These are phyloP conservation scores for Thunnus maccoyii DNA, from an alignment of 2,113 vertebrate species.

Conservation along the genomic window DNA sequence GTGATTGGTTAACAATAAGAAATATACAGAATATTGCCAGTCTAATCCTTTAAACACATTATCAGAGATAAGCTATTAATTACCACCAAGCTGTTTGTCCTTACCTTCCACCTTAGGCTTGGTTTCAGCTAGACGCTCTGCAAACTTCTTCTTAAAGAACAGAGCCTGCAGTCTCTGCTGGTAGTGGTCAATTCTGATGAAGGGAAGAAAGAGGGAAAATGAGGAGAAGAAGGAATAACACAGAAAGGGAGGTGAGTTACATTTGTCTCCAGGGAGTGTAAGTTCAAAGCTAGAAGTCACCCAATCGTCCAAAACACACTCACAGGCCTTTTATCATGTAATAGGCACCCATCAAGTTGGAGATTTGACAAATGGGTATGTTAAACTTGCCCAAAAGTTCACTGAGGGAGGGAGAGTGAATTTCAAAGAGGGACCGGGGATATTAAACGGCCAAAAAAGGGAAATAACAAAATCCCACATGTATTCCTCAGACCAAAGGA, in stretches of 20 bases:
- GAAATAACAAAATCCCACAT: slow-evolving; percentile 41
- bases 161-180: slow-evolving; percentile 95
- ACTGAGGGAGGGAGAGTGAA: background rate
- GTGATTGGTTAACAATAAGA: background rate
- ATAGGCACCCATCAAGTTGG: slow-evolving; percentile 29
- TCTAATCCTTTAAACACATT: background rate
- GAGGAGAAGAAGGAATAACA: background rate
- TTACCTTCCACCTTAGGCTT: slow-evolving; percentile 96
- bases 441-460: slow-evolving; percentile 56
- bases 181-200: slow-evolving; percentile 93
- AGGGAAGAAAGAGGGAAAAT: background rate
- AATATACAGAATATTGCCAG: background rate
- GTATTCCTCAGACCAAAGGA: slow-evolving; percentile 46
- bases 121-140: slow-evolving; percentile 91
- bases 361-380: slow-evolving; percentile 41
- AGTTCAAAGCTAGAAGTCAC: slow-evolving; percentile 61
- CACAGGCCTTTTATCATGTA: slow-evolving; percentile 50
- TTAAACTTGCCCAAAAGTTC: slow-evolving; percentile 28
- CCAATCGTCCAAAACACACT: slow-evolving; percentile 30
- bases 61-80: background rate
- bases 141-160: slow-evolving; percentile 97
- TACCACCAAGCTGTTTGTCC: slow-evolving; percentile 5
- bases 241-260: slow-evolving; percentile 31
- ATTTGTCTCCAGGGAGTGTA: slow-evolving; percentile 31
- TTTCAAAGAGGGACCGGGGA: slow-evolving; percentile 52